phyloP scores from a whole-genome alignment of 1,140 invertebrate genomes.

The Diachasma alloeum region DNA sequence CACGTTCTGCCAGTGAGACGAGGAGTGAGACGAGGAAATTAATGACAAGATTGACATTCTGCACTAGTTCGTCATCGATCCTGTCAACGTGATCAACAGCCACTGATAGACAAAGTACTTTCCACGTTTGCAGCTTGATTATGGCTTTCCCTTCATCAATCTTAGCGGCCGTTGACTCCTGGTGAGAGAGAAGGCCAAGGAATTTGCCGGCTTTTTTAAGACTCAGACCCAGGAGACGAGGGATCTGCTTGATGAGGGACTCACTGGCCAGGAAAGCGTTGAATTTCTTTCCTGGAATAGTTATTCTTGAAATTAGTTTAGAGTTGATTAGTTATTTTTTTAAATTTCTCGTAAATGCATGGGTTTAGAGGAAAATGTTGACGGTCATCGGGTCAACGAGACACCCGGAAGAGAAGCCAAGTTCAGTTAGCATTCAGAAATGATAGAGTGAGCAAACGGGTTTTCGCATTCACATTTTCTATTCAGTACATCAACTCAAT shows the following conservation, averaged over 20 bases:
- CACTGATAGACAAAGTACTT: constrained; percentile 97
- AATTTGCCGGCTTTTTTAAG: constrained; percentile 99
- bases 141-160: constrained; percentile 99
- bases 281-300: constrained; percentile 82
- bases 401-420: no score
- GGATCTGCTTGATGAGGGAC: constrained; percentile 99
- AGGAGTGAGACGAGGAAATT: constrained; percentile 99
- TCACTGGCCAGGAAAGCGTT: constrained; percentile 99
- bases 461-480: no score
- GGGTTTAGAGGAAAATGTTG: no score
- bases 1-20: constrained; percentile 99
- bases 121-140: constrained; percentile 99
- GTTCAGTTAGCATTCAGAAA: no score
- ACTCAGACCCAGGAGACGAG: constrained; percentile 97
- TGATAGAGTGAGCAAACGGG: no score
- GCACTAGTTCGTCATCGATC: constrained; percentile 92
- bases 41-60: constrained; percentile 96
- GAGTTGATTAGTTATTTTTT: no score
- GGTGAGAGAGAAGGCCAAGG: constrained; percentile 95
- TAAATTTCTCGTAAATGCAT: no score
- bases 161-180: constrained; percentile 94
- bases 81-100: constrained; percentile 98
- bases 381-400: no score
- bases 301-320: no score
- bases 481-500: no score